These are phyloP conservation scores for Laticauda laticaudata DNA, from an alignment of 2,113 vertebrate species.

Conservation along the genomic window DNA sequence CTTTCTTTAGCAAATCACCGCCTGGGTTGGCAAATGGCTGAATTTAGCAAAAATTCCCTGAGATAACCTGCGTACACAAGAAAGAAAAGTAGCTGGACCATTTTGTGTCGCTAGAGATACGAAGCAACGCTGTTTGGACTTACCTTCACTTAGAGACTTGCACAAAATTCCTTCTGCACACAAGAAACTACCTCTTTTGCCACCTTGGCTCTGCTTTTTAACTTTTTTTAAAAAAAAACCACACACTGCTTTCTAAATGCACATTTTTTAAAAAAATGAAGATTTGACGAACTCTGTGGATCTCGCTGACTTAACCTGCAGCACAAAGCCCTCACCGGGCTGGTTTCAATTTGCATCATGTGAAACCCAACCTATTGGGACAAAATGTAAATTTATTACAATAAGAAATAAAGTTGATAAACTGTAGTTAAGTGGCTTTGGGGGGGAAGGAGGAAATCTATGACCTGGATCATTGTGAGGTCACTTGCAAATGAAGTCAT, in stretches of 20 bases:
- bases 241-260: background rate
- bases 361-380: background rate
- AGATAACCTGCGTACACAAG: background rate
- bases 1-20: background rate
- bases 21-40: slow-evolving; percentile 68
- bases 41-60: slow-evolving; percentile 47
- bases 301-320: background rate
- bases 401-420: background rate
- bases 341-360: background rate
- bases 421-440: background rate
- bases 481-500: background rate
- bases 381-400: background rate
- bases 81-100: background rate
- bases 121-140: background rate
- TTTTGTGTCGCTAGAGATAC: background rate
- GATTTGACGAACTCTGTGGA: background rate
- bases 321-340: background rate
- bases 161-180: background rate
- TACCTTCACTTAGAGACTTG: background rate
- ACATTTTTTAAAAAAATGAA: background rate
- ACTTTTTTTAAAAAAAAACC: background rate
- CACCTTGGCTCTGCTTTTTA: background rate
- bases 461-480: background rate
- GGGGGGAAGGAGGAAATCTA: no score
- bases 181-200: background rate